These are phyloP conservation scores for Labeo catla DNA, from an alignment of 2,113 vertebrate genomes.

Conservation along the genomic window DNA sequence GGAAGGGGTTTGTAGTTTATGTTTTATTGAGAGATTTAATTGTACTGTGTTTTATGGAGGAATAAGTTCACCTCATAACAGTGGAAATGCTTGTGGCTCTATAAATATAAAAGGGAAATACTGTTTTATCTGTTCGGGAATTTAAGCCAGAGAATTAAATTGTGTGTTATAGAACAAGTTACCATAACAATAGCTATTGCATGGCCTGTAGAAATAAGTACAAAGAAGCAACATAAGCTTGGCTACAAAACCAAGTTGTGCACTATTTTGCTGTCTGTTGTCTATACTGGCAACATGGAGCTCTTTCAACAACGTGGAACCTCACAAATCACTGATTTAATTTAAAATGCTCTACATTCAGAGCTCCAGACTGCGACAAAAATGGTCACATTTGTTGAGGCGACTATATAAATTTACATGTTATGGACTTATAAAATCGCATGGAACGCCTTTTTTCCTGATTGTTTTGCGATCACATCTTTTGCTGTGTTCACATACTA, in stretches of 20 bases:
- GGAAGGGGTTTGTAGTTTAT: background rate
- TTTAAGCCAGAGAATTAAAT: slow-evolving; percentile 3
- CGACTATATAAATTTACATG: no score
- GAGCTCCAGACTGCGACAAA: no score
- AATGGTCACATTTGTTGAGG: no score
- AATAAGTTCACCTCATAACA: slow-evolving; percentile 37
- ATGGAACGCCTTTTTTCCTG: no score
- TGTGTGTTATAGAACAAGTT: slow-evolving; percentile 11
- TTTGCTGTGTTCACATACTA: no score
- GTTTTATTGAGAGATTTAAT: slow-evolving; percentile 29
- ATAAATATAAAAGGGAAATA: background rate
- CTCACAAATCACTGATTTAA: background rate
- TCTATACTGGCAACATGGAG: background rate
- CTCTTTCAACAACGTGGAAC: background rate
- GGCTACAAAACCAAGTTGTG: background rate
- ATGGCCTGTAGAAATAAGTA: background rate
- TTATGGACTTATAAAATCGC: no score
- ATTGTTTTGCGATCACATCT: no score
- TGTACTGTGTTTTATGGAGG: slow-evolving; percentile 31
- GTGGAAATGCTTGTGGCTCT: slow-evolving; percentile 20
- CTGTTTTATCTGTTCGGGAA: background rate
- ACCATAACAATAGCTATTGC: background rate
- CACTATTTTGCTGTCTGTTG: background rate
- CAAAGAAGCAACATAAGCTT: background rate
- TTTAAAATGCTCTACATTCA: no score